Percentiles rank a stretch among this genome's conserved stretches.
phyloP scores from a whole-genome alignment of 92 coral and sea anemone genomes.

The Parazoanthus atlanticus region DNA sequence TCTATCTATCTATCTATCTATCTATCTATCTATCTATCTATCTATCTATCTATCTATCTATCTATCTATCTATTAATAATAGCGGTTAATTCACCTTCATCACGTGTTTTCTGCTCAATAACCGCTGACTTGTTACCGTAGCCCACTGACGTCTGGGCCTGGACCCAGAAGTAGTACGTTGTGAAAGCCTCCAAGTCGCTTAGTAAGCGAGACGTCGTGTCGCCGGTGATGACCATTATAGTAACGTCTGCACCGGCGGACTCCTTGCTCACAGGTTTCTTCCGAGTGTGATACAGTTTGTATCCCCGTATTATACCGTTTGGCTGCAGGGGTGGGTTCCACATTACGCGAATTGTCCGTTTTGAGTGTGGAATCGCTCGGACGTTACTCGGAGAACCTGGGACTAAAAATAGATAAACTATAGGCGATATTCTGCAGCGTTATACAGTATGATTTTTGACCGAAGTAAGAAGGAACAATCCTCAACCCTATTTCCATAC shows the following conservation, averaged over 20 bases:
- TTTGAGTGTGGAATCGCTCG: slow-evolving; percentile 86
- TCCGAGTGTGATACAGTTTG: slow-evolving; percentile 68
- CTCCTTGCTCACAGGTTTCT: slow-evolving; percentile 46
- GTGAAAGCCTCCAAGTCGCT: slow-evolving; percentile 66
- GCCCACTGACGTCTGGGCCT: slow-evolving; percentile 82
- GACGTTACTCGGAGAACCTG: slow-evolving; percentile 87
- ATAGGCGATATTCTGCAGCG: not conserved
- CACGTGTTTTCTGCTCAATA: slow-evolving; percentile 64
- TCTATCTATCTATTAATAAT: not conserved
- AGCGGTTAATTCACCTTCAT: slow-evolving; percentile 59
- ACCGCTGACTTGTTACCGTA: slow-evolving; percentile 75
- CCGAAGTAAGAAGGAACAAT: no score
- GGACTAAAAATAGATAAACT: slow-evolving; percentile 57
- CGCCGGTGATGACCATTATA: slow-evolving; percentile 46
- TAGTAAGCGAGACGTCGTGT: slow-evolving; percentile 62
- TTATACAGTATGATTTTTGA: not conserved
- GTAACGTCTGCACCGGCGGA: slow-evolving; percentile 41
- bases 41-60: no score
- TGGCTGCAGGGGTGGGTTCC: slow-evolving; percentile 88
- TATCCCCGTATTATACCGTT: slow-evolving; percentile 86
- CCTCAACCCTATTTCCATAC: no score
- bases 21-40: no score
- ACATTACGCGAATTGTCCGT: slow-evolving; percentile 77
- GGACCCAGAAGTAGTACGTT: slow-evolving; percentile 87
- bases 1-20: no score